Evolutionary conservation across 2,888 invertebrate species (phyloP).

Genomic region (Drosophila tanythrix): DNA sequence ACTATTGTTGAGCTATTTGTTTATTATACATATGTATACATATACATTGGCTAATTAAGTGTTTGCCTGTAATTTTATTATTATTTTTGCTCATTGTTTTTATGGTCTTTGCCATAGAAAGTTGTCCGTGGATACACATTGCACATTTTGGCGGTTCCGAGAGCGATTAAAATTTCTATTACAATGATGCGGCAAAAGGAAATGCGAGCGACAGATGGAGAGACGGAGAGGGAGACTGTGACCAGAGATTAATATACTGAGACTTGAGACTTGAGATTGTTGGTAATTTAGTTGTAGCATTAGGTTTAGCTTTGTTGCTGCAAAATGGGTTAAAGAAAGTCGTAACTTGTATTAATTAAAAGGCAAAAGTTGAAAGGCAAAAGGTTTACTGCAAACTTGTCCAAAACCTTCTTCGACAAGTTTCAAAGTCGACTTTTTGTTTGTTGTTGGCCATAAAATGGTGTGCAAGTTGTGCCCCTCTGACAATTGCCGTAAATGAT

Average conservation of each 20-base stretch:
- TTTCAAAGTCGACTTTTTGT: conserved; percentile 15
- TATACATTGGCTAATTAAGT: conserved; percentile 49
- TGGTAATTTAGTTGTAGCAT: conserved; percentile 43
- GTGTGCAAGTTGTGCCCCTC: conserved; percentile 30
- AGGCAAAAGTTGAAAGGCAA: conserved; percentile 58
- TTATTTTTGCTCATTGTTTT: conserved; percentile 16
- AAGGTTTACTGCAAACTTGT: conserved; percentile 32
- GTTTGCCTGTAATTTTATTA: conserved; percentile 47
- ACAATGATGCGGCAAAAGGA: conserved; percentile 68
- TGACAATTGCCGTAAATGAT: conserved; percentile 57
- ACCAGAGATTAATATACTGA: conserved; percentile 3
- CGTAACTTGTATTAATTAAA: conserved; percentile 76
- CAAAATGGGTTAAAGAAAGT: conserved; percentile 75
- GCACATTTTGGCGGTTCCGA: conserved; percentile 55
- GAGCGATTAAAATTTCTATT: conserved; percentile 64
- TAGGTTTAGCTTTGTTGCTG: conserved; percentile 8
- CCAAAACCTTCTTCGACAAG: conserved; percentile 19
- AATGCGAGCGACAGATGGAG: conserved; percentile 53
- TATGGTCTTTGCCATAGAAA: conserved; percentile 50
- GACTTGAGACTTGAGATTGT: conserved; percentile 18
- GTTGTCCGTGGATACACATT: conserved; percentile 62
- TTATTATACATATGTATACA: conserved; percentile 33
- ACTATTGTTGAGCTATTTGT: conserved; percentile 39
- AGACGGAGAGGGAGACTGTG: conserved; percentile 16
- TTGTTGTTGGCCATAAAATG: conserved; percentile 23